phyloP scores from a whole-genome alignment of 1,140 invertebrate genomes.

The Caenorhabditis latens region DNA sequence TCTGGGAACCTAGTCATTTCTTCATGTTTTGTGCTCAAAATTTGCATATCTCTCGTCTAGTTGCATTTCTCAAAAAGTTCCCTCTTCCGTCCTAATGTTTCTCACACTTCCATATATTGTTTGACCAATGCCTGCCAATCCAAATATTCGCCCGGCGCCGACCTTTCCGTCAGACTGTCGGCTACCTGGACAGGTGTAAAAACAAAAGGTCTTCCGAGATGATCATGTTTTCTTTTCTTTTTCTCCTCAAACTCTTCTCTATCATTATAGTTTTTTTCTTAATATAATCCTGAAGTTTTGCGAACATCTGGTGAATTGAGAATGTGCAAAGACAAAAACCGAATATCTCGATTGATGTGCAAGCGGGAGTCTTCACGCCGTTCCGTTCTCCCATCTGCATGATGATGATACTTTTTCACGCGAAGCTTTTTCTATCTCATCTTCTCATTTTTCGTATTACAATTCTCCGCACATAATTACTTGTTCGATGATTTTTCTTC shows the following conservation, averaged over 20 bases:
- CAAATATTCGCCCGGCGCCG: slow-evolving; percentile 49
- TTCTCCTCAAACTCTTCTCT: not conserved
- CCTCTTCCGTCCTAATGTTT: slow-evolving; percentile 4
- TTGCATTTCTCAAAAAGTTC: slow-evolving; percentile 38
- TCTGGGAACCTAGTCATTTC: slow-evolving; percentile 35
- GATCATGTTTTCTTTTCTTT: not conserved
- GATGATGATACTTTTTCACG: slow-evolving; percentile 28
- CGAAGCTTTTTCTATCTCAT: not conserved
- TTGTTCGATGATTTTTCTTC: not conserved
- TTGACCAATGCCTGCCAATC: slow-evolving; percentile 49
- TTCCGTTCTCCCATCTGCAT: slow-evolving; percentile 37
- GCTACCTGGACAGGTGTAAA: slow-evolving; percentile 33
- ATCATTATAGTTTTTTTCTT: not conserved
- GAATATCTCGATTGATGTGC: slow-evolving; percentile 20
- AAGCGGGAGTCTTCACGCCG: not conserved
- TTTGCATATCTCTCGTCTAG: slow-evolving; percentile 46
- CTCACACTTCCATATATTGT: slow-evolving; percentile 40
- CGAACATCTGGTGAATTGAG: slow-evolving; percentile 17
- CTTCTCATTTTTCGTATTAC: slow-evolving; percentile 21
- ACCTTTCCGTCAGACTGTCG: slow-evolving; percentile 40
- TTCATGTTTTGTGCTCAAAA: not conserved
- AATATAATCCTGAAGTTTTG: not conserved
- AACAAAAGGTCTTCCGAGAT: slow-evolving; percentile 29
- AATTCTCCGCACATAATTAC: not conserved
- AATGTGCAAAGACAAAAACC: not conserved